Conservation (phyloP, 37 sponge, comb jelly and placozoan genomes). For the Petrosia ficiformis region DNA sequence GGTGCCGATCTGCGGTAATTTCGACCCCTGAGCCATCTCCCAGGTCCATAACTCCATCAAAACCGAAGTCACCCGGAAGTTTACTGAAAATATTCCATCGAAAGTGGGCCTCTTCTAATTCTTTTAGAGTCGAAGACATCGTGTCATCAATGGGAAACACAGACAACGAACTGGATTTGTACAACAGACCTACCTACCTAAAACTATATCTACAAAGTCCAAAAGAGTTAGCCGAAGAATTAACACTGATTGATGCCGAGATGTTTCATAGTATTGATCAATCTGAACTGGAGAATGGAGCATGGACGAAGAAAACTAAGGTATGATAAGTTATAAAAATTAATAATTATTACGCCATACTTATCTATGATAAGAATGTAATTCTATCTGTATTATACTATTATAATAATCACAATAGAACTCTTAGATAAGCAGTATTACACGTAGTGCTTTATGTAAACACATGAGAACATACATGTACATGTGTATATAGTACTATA, state of each 20-base stretch:
- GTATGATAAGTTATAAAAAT: constrained; percentile 16
- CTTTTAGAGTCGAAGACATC: not conserved
- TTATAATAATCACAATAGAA: too few species aligned
- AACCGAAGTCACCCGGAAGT: not conserved
- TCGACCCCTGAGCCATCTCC: too few species aligned
- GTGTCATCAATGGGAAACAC: not conserved
- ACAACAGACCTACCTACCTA: not conserved
- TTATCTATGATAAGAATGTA: too few species aligned
- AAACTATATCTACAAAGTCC: constrained; percentile 33
- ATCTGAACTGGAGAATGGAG: constrained; percentile 45
- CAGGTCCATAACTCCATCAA: not conserved
- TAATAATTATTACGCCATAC: too few species aligned
- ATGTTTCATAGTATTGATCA: constrained; percentile 48
- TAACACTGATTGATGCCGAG: constrained; percentile 60
- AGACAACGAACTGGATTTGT: not conserved
- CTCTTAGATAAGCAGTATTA: too few species aligned
- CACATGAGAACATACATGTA: too few species aligned
- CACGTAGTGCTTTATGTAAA: too few species aligned
- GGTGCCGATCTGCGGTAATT: too few species aligned
- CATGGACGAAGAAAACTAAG: constrained; percentile 65
- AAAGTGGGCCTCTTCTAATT: not conserved
- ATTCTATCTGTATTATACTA: too few species aligned
- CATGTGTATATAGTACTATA: too few species aligned
- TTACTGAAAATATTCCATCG: not conserved
- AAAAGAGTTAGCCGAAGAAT: constrained; percentile 51